Percentiles rank a stretch among this genome's conserved stretches.
Conservation (phyloP, 2,797 vertebrate genomes). For the Pteropus rufus region DNA sequence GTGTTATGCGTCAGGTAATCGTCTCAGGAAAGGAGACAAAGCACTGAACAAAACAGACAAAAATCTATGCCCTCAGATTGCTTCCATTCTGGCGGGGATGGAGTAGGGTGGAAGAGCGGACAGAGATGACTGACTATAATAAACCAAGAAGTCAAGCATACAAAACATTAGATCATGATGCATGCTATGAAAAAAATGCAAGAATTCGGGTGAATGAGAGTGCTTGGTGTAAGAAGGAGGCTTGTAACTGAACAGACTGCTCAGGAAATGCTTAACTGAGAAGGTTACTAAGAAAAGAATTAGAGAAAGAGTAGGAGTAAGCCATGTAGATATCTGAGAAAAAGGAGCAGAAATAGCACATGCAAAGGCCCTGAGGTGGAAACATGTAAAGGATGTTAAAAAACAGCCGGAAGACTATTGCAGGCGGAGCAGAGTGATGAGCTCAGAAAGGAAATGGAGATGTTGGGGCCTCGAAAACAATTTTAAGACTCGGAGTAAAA, state of each 20-base stretch:
- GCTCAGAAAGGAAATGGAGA: neutral
- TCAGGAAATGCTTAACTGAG: neutral
- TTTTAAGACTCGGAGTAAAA: neutral
- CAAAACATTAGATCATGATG: neutral
- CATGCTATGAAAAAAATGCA: neutral
- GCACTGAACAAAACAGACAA: neutral
- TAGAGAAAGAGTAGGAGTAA: neutral
- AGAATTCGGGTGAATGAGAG: neutral
- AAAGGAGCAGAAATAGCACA: neutral
- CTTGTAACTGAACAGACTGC: neutral
- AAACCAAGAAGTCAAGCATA: neutral
- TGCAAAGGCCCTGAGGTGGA: neutral
- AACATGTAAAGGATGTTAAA: neutral
- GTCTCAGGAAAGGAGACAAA: neutral
- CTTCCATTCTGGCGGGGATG: neutral
- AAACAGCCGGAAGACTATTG: neutral
- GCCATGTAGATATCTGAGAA: neutral
- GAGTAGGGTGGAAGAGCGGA: too few relatives aligned
- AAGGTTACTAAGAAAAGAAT: neutral
- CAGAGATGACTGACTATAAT: neutral
- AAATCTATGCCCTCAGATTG: neutral
- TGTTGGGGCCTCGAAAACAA: neutral
- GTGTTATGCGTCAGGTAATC: neutral
- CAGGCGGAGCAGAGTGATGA: too few relatives aligned
- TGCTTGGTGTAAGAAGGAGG: neutral